These are phyloP conservation scores for Ditula angustiorana DNA, from an alignment of 2,888 invertebrate genomes.

Conservation along the genomic window DNA sequence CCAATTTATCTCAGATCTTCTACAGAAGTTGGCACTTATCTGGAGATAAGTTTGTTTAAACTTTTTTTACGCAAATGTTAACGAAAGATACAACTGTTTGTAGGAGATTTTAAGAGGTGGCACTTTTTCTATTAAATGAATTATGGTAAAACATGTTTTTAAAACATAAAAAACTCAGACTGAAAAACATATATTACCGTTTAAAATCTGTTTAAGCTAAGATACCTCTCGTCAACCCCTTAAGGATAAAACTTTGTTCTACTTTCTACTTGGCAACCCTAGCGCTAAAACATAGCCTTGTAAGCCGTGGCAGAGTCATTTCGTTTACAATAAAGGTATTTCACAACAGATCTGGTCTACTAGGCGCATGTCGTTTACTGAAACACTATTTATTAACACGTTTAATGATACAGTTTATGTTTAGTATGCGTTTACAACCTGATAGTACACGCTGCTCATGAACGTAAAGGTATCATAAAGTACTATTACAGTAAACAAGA, in stretches of 20 bases:
- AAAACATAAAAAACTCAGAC: too few species aligned
- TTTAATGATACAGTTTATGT: neutral
- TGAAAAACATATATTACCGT: too few species aligned
- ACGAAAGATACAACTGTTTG: too few species aligned
- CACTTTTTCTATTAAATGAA: too few species aligned
- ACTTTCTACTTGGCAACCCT: neutral
- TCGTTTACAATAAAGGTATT: constrained; percentile 10
- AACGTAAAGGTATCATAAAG: neutral
- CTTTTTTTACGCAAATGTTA: neutral
- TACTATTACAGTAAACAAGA: too few species aligned
- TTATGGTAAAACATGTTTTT: too few species aligned
- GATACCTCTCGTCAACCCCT: too few species aligned
- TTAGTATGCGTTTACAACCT: constrained; percentile 1
- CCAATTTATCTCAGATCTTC: constrained; percentile 13
- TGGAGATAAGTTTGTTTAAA: neutral
- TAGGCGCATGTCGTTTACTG: constrained; percentile 3
- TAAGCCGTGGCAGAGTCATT: constrained; percentile 7
- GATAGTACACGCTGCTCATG: neutral
- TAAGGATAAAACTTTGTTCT: neutral
- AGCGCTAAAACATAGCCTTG: neutral
- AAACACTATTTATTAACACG: constrained; percentile 1
- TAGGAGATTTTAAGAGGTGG: too few species aligned
- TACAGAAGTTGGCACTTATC: neutral
- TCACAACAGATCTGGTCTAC: constrained; percentile 16
- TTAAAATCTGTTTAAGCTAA: too few species aligned